These are phyloP conservation scores for Pseudorhombus dupliciocellatus DNA, from an alignment of 2,113 vertebrate species.

Conservation along the genomic window DNA sequence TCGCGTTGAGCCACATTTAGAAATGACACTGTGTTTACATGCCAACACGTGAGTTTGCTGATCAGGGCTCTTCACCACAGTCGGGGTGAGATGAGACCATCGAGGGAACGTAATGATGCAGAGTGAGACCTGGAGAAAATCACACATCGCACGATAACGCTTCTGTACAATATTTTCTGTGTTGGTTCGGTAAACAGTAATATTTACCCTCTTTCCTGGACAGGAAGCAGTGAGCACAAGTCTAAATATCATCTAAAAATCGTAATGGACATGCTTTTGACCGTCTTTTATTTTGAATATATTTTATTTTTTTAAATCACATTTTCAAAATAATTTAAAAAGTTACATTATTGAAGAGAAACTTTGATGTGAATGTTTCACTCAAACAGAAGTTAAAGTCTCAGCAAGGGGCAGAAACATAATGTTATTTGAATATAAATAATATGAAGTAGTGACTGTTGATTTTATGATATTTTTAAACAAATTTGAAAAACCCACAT, in stretches of 20 bases:
- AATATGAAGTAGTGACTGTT: no score
- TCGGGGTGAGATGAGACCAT: background rate
- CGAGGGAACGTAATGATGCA: background rate
- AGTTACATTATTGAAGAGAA: no score
- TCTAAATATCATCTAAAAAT: no score
- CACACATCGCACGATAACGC: background rate
- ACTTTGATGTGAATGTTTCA: no score
- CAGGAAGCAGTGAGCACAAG: background rate
- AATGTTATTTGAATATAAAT: no score
- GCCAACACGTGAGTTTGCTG: slow-evolving; percentile 31
- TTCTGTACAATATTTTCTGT: background rate
- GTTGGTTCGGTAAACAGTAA: background rate
- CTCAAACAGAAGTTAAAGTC: no score
- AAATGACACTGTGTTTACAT: slow-evolving; percentile 1
- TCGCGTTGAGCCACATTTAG: slow-evolving; percentile 12
- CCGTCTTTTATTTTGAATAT: no score
- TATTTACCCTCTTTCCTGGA: background rate
- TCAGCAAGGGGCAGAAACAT: no score
- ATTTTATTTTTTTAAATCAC: no score
- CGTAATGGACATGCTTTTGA: no score
- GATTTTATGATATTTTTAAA: background rate
- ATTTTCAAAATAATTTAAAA: no score
- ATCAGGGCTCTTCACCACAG: background rate
- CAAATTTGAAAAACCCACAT: background rate
- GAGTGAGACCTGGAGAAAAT: background rate